phyloP scores from a whole-genome alignment of 2,888 invertebrate species.

The Flabesymbios commensalis region DNA sequence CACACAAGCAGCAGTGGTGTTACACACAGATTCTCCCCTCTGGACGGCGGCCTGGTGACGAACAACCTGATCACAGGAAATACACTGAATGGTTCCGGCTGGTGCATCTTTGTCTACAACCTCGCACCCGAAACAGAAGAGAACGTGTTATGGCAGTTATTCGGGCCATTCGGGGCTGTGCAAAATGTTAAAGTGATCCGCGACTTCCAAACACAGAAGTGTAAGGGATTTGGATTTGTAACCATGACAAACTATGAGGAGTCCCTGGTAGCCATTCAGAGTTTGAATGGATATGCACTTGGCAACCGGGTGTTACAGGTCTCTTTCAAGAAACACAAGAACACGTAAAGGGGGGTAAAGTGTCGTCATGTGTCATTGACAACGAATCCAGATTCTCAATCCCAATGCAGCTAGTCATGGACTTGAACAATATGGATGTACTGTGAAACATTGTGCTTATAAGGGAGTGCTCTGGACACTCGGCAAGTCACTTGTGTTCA shows the following conservation, averaged over 20 bases:
- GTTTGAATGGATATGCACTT: conserved; percentile 92
- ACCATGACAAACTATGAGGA: conserved; percentile 99
- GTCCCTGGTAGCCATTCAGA: conserved; percentile 93
- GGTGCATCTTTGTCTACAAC: conserved; percentile 93
- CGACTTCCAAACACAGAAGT: conserved; percentile 93
- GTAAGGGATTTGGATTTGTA: conserved; percentile 97
- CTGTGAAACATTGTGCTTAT: too few relatives aligned
- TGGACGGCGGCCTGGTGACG: conserved; percentile 50
- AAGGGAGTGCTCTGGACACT: too few relatives aligned
- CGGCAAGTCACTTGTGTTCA: too few relatives aligned
- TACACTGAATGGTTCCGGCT: conserved; percentile 67
- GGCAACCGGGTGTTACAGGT: conserved; percentile 95
- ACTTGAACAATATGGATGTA: too few relatives aligned
- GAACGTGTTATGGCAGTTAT: conserved; percentile 89
- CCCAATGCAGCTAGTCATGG: too few relatives aligned
- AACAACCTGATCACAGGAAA: conserved; percentile 53
- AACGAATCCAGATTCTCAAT: too few relatives aligned
- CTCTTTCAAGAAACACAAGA: conserved; percentile 82
- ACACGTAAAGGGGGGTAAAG: conserved; percentile 1
- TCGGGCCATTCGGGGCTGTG: conserved; percentile 96
- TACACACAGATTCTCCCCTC: conserved; percentile 57
- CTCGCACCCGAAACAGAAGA: conserved; percentile 90
- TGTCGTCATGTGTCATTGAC: too few relatives aligned
- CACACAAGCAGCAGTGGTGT: too few relatives aligned
- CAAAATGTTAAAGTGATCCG: conserved; percentile 96